Evolutionary conservation across 2,888 invertebrate species (phyloP).

Genomic region (Plagiodera versicolora): DNA sequence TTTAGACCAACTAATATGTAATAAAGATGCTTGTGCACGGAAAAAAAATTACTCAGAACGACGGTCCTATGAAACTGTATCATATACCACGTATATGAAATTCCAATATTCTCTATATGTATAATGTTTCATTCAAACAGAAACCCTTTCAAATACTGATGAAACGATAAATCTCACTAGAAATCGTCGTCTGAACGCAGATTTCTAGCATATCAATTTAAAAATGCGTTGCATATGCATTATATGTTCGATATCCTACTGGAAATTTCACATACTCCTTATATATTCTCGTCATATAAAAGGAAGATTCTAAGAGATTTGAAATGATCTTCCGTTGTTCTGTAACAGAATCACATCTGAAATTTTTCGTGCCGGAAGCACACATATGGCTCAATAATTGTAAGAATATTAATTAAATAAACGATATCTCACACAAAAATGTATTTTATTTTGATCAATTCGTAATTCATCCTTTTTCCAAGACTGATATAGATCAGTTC

Average conservation of each 20-base stretch:
- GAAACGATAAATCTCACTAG: not conserved
- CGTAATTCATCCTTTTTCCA: no score
- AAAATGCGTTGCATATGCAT: constrained; percentile 1
- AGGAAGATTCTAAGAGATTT: constrained; percentile 1
- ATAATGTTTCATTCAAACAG: not conserved
- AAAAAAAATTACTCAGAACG: no score
- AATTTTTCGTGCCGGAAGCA: no score
- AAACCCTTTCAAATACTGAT: constrained; percentile 2
- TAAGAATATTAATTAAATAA: no score
- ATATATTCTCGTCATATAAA: constrained; percentile 6
- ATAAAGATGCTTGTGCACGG: no score
- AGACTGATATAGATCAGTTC: not conserved
- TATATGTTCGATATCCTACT: not conserved
- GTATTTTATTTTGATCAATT: no score
- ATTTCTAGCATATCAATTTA: not conserved
- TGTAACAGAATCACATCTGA: no score
- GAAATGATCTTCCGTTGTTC: not conserved
- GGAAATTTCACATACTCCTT: not conserved
- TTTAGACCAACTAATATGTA: no score
- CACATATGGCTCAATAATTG: no score
- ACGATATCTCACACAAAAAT: no score
- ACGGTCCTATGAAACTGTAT: not conserved
- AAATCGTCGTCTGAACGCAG: no score
- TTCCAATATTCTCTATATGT: not conserved
- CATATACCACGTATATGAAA: constrained; percentile 1